Percentiles rank a stretch among this genome's conserved stretches.
Evolutionary conservation across 2,888 invertebrate species (phyloP).

Genomic region (Yponomeuta evonymella): DNA sequence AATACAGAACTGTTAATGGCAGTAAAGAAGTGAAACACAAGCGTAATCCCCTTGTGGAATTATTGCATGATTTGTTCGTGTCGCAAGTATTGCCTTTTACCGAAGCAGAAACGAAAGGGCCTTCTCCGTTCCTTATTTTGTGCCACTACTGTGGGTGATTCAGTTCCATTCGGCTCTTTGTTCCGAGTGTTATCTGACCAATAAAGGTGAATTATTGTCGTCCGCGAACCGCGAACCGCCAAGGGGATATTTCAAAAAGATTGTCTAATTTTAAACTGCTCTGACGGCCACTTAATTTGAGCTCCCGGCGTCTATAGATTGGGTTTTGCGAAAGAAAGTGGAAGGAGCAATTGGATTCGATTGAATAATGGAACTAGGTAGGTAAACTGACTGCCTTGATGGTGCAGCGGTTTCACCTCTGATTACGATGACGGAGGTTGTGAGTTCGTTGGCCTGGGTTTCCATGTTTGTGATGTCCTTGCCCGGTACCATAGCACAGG

Average conservation of each 20-base stretch:
- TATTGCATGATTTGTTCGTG: too few species aligned
- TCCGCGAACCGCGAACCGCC: constrained; percentile 51
- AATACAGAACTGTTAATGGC: too few species aligned
- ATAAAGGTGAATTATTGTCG: constrained; percentile 66
- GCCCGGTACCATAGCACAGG: too few species aligned
- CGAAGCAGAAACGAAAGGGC: not conserved
- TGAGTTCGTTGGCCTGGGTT: too few species aligned
- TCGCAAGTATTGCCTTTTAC: too few species aligned
- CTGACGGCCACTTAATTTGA: constrained; percentile 39
- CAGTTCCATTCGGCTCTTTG: constrained; percentile 11
- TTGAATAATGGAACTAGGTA: not conserved
- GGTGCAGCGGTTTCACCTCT: too few species aligned
- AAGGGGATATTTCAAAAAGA: constrained; percentile 64
- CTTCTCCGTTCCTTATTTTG: not conserved
- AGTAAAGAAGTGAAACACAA: too few species aligned
- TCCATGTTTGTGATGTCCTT: too few species aligned
- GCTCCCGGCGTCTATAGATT: constrained; percentile 4
- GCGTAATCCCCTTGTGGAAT: too few species aligned
- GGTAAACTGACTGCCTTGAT: too few species aligned
- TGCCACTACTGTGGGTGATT: constrained; percentile 1
- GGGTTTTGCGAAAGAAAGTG: not conserved
- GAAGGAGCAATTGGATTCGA: not conserved
- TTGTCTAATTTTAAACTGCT: constrained; percentile 67
- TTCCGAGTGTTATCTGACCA: constrained; percentile 53
- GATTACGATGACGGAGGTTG: too few species aligned